phyloP scores from a whole-genome alignment of 2,888 invertebrate genomes.

The Mylabris sibirica region DNA sequence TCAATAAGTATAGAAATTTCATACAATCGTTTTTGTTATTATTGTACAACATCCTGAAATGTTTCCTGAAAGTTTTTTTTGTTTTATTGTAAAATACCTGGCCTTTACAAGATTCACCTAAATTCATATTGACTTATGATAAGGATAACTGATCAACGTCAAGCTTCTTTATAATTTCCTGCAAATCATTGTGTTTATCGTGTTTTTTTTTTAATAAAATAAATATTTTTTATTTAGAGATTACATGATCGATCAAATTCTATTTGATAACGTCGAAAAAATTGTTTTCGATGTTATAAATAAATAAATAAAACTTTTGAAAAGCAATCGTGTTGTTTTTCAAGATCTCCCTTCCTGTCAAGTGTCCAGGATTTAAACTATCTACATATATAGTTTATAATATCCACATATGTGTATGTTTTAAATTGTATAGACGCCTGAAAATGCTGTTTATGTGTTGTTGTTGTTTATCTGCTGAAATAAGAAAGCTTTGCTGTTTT shows the following conservation, averaged over 20 bases:
- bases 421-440: conserved; percentile 44
- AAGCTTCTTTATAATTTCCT: neutral
- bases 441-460: conserved; percentile 51
- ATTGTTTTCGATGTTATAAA: neutral
- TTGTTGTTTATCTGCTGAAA: conserved; percentile 42
- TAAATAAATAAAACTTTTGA: neutral
- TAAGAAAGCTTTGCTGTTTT: conserved; percentile 52
- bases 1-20: neutral
- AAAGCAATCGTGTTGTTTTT: neutral
- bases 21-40: neutral
- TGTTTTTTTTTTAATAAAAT: neutral
- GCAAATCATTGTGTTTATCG: neutral
- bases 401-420: conserved; percentile 29
- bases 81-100: neutral
- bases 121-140: neutral
- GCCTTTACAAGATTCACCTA: neutral
- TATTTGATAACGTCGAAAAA: neutral
- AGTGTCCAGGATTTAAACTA: neutral
- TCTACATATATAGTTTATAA: neutral
- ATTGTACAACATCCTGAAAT: neutral
- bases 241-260: neutral
- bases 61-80: too few species aligned
- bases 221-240: neutral
- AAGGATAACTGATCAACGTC: neutral
- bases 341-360: neutral